Conservation (phyloP, 1,140 invertebrate genomes). For the Coelopa frigida region DNA sequence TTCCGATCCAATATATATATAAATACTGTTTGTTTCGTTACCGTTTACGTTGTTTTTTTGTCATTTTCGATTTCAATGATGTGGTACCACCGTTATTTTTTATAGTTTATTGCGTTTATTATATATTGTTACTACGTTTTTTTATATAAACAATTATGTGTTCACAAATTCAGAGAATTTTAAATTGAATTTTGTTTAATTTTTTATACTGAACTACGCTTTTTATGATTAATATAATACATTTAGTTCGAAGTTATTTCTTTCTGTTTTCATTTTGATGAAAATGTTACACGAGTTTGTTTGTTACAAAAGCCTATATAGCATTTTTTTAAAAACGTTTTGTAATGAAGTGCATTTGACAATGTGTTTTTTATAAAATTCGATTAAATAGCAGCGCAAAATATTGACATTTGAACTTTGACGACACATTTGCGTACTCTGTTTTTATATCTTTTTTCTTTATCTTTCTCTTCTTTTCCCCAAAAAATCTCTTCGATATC, state of each 20-base stretch:
- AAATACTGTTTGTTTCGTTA: background rate
- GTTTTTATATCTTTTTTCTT: constrained; percentile 1
- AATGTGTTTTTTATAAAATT: constrained; percentile 6
- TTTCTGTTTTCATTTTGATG: no score
- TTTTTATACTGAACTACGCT: no score
- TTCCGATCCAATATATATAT: no score
- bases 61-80: background rate
- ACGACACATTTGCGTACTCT: constrained; percentile 6
- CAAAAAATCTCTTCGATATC: constrained; percentile 18
- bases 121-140: no score
- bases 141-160: no score
- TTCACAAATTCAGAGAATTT: no score
- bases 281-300: constrained; percentile 12
- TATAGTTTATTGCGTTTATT: no score
- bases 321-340: constrained; percentile 12
- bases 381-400: no score
- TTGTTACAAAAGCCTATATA: constrained; percentile 11
- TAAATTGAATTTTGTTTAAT: no score
- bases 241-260: no score
- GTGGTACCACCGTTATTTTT: background rate
- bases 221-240: no score
- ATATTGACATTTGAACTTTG: constrained; percentile 8
- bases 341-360: constrained; percentile 12
- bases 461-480: constrained; percentile 1
- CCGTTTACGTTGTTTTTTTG: background rate